Conservation (phyloP, 2,113 vertebrate species). For the Notarius quadriscutis region DNA sequence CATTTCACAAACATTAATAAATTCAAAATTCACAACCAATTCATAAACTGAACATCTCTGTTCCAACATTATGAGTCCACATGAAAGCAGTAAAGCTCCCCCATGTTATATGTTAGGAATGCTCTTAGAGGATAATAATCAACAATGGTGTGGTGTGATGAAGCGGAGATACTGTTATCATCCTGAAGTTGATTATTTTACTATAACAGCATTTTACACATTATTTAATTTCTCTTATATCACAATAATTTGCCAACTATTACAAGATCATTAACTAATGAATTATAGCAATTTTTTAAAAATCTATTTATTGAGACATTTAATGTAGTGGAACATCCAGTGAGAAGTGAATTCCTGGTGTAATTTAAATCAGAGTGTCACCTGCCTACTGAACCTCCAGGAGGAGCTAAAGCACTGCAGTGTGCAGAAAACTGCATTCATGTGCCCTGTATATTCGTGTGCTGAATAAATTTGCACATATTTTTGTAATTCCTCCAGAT, state of each 20-base stretch:
- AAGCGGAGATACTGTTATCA: too few relatives aligned
- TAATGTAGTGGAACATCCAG: not conserved
- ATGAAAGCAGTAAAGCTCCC: not conserved
- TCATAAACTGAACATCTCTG: too few relatives aligned
- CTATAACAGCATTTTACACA: not conserved
- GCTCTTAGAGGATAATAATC: too few relatives aligned
- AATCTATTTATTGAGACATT: not conserved
- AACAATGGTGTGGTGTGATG: too few relatives aligned
- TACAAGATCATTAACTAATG: not conserved
- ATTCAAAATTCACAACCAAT: too few relatives aligned
- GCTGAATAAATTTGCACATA: not conserved
- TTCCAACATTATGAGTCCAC: not conserved
- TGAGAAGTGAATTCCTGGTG: not conserved
- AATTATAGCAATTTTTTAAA: not conserved
- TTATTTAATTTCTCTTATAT: not conserved
- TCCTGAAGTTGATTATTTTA: not conserved
- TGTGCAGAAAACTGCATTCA: not conserved
- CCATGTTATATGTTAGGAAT: too few relatives aligned
- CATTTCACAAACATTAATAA: too few relatives aligned
- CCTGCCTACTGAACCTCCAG: not conserved
- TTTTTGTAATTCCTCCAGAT: slow-evolving; percentile 5
- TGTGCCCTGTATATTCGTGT: not conserved
- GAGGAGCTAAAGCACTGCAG: slow-evolving; percentile 6
- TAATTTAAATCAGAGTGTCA: not conserved
- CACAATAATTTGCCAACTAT: not conserved